These are phyloP conservation scores for Delphinus delphis DNA, from an alignment of 2,113 vertebrate genomes.

Conservation along the genomic window DNA sequence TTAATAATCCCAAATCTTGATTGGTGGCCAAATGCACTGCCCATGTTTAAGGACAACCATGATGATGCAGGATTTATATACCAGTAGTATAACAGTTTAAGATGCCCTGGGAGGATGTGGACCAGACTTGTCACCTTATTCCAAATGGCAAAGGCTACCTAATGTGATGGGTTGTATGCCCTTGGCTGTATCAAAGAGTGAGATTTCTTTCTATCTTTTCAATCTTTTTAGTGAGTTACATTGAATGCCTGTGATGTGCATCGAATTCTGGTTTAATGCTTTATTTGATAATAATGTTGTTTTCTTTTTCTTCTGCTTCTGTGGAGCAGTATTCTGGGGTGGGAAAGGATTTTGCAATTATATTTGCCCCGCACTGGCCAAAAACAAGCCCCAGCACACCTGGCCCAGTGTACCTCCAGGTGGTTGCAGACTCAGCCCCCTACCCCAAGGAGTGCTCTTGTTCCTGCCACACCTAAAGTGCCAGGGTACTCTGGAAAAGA, in stretches of 20 bases:
- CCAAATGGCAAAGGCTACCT: not conserved
- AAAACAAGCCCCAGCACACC: not conserved
- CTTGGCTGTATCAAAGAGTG: not conserved
- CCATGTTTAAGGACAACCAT: not conserved
- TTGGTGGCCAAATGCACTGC: not conserved
- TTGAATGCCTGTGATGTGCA: not conserved
- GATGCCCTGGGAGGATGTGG: not conserved
- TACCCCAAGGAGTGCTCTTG: not conserved
- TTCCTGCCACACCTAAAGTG: not conserved
- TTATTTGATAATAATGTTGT: not conserved
- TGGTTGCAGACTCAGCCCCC: no score
- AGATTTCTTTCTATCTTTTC: not conserved
- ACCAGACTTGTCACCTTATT: not conserved
- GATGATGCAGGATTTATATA: not conserved
- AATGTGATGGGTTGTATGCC: no score
- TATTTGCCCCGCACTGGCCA: not conserved
- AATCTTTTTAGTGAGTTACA: not conserved
- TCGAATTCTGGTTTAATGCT: not conserved
- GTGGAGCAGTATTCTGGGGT: not conserved
- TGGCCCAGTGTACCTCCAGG: not conserved
- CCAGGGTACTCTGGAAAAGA: not conserved
- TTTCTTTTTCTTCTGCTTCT: not conserved
- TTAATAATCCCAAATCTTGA: not conserved
- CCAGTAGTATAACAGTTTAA: not conserved
- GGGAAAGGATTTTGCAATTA: not conserved